phyloP scores from a whole-genome alignment of 2,888 invertebrate genomes.

The Rhagonycha lutea region DNA sequence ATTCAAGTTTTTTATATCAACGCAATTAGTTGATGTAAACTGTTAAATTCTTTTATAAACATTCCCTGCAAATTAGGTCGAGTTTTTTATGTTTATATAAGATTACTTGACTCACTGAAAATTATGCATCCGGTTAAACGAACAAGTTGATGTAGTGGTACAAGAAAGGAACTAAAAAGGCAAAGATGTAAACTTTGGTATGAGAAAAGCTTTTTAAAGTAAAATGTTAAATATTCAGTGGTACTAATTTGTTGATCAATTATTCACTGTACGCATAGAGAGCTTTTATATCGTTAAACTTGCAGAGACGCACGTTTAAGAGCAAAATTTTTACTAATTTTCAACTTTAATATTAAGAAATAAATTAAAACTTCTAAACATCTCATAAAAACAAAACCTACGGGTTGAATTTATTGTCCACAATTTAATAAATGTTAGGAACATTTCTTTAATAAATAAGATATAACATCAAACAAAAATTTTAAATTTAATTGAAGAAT shows the following conservation, averaged over 20 bases:
- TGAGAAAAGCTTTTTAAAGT: slow-evolving; percentile 26
- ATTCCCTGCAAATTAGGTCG: neutral
- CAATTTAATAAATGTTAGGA: neutral
- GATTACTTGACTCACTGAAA: neutral
- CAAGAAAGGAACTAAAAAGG: slow-evolving; percentile 18
- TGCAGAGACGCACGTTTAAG: slow-evolving; percentile 11
- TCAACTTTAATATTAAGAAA: neutral
- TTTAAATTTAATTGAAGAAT: no score
- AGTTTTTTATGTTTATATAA: neutral
- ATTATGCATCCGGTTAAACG: neutral
- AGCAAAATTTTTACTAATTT: slow-evolving; percentile 9
- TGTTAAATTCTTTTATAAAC: neutral
- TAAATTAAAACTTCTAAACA: neutral
- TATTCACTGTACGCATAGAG: slow-evolving; percentile 30
- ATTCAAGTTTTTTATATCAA: neutral
- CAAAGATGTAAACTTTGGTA: slow-evolving; percentile 22
- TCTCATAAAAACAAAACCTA: neutral
- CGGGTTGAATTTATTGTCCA: neutral
- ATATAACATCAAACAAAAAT: neutral
- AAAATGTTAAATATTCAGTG: slow-evolving; percentile 33
- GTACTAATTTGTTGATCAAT: slow-evolving; percentile 37
- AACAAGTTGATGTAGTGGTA: slow-evolving; percentile 2
- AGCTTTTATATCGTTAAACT: slow-evolving; percentile 26
- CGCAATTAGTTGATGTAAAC: neutral
- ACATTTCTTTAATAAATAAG: neutral